These are phyloP conservation scores for Pristionchus entomophagus DNA, from an alignment of 2,888 invertebrate genomes.

Conservation along the genomic window DNA sequence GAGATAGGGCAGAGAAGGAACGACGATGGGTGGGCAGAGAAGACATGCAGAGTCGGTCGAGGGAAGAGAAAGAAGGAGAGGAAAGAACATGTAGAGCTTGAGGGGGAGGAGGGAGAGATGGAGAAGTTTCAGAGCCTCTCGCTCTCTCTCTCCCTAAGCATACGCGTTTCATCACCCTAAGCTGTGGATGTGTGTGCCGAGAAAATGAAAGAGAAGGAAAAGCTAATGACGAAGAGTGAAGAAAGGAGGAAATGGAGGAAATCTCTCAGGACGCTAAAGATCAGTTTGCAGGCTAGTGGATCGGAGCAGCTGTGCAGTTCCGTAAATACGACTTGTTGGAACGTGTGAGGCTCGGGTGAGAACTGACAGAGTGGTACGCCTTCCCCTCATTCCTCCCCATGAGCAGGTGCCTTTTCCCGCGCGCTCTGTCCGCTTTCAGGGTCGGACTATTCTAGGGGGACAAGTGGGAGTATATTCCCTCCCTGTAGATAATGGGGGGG, in stretches of 20 bases:
- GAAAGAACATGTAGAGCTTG: background rate
- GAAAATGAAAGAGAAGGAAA: background rate
- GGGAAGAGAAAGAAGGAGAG: background rate
- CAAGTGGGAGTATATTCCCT: background rate
- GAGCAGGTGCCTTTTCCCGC: constrained; percentile 6
- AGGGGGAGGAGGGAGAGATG: background rate
- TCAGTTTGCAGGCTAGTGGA: no score
- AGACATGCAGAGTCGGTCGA: background rate
- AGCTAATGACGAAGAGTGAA: background rate
- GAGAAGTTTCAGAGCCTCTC: constrained; percentile 3
- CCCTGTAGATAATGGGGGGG: background rate
- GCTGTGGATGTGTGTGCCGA: background rate
- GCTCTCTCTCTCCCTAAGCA: no score
- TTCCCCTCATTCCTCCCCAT: background rate
- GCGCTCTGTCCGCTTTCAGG: background rate
- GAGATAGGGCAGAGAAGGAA: background rate
- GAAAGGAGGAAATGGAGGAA: background rate
- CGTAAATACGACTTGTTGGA: no score
- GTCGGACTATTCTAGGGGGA: background rate
- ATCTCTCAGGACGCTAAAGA: no score
- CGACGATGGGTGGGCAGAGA: background rate
- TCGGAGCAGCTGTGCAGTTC: no score
- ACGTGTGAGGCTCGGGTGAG: no score
- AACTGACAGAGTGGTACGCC: background rate
- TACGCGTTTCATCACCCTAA: constrained; percentile 2